Conservation (phyloP, 2,888 invertebrate genomes). For the Pyrochroa serraticornis region DNA sequence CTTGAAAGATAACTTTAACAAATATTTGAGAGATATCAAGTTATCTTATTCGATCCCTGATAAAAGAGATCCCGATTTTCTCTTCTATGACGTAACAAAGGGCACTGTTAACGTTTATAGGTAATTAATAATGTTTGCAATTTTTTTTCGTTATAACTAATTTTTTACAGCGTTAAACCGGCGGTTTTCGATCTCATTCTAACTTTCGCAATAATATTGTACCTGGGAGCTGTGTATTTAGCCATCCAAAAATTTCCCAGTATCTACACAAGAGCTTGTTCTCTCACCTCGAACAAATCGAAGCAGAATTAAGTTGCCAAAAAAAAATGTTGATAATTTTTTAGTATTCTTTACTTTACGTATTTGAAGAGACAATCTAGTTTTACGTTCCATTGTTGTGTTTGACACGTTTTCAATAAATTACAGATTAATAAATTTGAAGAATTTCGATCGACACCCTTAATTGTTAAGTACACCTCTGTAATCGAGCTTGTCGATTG, state of each 20-base stretch:
- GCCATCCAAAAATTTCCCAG: slow-evolving; percentile 74
- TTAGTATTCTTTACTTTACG: slow-evolving; percentile 6
- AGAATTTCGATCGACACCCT: no score
- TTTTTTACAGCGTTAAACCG: slow-evolving; percentile 86
- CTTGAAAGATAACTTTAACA: slow-evolving; percentile 73
- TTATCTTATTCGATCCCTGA: slow-evolving; percentile 73
- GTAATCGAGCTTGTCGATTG: no score
- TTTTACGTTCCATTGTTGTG: background rate
- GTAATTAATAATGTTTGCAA: slow-evolving; percentile 59
- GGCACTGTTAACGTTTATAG: slow-evolving; percentile 86
- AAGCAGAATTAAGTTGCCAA: slow-evolving; percentile 27
- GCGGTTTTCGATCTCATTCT: slow-evolving; percentile 97
- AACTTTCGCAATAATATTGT: slow-evolving; percentile 82
- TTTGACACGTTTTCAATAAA: slow-evolving; percentile 17
- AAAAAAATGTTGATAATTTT: slow-evolving; percentile 8
- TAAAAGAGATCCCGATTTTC: slow-evolving; percentile 90
- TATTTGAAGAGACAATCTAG: background rate
- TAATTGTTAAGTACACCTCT: no score
- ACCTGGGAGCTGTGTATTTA: slow-evolving; percentile 85
- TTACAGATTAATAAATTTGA: background rate
- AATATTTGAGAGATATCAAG: slow-evolving; percentile 80
- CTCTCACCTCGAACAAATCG: slow-evolving; percentile 53
- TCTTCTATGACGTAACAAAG: slow-evolving; percentile 84
- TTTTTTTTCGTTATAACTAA: slow-evolving; percentile 19
- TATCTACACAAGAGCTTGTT: slow-evolving; percentile 69